These are phyloP conservation scores for Neoscelio sp. DNA, from an alignment of 2,888 invertebrate genomes.

Conservation along the genomic window DNA sequence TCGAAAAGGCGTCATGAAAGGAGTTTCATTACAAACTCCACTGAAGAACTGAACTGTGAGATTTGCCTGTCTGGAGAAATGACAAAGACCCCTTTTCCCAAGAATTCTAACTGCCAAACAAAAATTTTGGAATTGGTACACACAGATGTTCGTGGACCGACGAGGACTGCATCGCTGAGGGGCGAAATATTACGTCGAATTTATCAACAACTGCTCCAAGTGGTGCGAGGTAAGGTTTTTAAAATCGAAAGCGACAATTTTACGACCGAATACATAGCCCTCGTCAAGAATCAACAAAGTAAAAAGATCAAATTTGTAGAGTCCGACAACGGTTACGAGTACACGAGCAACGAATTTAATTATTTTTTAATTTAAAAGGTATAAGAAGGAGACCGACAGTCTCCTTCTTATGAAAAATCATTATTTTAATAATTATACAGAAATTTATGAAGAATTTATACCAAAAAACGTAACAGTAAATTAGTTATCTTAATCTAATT, in stretches of 20 bases:
- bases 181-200: no score
- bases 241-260: constrained; percentile 62
- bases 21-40: constrained; percentile 1
- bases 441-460: no score
- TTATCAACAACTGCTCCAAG: constrained; percentile 64
- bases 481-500: no score
- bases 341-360: constrained; percentile 61
- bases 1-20: constrained; percentile 9
- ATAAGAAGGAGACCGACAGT: constrained; percentile 70
- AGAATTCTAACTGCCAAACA: neutral
- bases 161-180: constrained; percentile 49
- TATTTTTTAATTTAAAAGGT: constrained; percentile 64
- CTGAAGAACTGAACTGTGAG: neutral
- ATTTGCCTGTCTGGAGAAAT: constrained; percentile 8
- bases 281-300: constrained; percentile 60
- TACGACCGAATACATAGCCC: constrained; percentile 56
- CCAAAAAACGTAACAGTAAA: no score
- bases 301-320: constrained; percentile 65
- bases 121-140: constrained; percentile 28
- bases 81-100: constrained; percentile 19
- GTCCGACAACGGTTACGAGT: constrained; percentile 70
- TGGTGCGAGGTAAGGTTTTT: constrained; percentile 68
- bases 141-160: no score
- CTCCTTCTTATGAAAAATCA: no score
- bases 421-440: no score